phyloP scores from a whole-genome alignment of 2,888 invertebrate genomes.

The Melieria omissa region DNA sequence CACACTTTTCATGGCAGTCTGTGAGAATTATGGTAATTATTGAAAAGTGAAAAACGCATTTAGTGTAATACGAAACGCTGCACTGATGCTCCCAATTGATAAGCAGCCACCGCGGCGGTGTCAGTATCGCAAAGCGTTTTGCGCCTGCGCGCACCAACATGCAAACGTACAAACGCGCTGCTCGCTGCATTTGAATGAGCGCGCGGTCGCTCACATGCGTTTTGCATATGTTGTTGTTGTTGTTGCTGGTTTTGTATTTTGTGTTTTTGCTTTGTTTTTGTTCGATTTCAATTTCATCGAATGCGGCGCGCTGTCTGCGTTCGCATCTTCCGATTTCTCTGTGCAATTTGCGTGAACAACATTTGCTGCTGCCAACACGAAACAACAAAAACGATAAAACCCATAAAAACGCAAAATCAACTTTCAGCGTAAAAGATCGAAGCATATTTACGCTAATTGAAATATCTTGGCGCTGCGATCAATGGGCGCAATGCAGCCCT shows the following conservation, averaged over 20 bases:
- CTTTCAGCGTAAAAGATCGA: no score
- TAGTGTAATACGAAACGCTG: constrained; percentile 8
- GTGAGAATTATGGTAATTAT: constrained; percentile 43
- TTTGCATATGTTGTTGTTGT: constrained; percentile 16
- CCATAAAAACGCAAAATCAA: not conserved
- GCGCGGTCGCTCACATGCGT: constrained; percentile 15
- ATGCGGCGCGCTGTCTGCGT: not conserved
- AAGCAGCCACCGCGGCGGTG: not conserved
- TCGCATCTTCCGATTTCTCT: constrained; percentile 30
- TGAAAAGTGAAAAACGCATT: constrained; percentile 21
- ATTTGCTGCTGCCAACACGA: not conserved
- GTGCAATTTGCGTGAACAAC: not conserved
- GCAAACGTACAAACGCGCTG: not conserved
- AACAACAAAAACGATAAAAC: not conserved
- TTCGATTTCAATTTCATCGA: constrained; percentile 21
- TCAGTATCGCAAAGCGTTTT: not conserved
- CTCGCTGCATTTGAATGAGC: constrained; percentile 1
- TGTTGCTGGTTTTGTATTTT: constrained; percentile 1
- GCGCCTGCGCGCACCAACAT: not conserved
- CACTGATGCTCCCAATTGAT: constrained; percentile 29
- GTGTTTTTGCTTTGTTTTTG: constrained; percentile 16
- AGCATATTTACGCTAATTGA: constrained; percentile 29
- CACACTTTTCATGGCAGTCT: constrained; percentile 13
- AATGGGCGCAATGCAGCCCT: constrained; percentile 17
- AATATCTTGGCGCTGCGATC: constrained; percentile 28